phyloP scores from a whole-genome alignment of 2,888 invertebrate genomes.

The Trissolcus brochymenae region DNA sequence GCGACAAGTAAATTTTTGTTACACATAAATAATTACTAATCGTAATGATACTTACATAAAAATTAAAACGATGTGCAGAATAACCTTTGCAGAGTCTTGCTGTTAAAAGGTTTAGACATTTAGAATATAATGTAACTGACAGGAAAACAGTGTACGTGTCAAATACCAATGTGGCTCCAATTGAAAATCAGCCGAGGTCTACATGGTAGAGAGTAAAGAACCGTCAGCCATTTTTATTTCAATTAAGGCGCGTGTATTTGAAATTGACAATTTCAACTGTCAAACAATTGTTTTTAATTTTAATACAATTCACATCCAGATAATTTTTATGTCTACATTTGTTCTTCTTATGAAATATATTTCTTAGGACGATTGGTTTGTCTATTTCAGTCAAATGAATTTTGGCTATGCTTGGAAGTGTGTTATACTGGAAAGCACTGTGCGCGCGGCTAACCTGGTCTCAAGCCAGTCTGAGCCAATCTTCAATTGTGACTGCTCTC shows the following conservation, averaged over 20 bases:
- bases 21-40: not conserved
- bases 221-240: not conserved
- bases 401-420: too few species aligned
- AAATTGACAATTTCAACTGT: not conserved
- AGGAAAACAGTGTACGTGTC: conserved; percentile 69
- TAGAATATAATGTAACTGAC: conserved; percentile 54
- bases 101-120: conserved; percentile 60
- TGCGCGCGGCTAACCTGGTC: conserved; percentile 5
- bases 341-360: too few species aligned
- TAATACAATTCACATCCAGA: not conserved
- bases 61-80: conserved; percentile 6
- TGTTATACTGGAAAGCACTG: too few species aligned
- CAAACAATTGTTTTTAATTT: not conserved
- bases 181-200: not conserved
- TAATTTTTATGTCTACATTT: not conserved
- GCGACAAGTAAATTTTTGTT: not conserved
- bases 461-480: conserved; percentile 11
- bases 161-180: conserved; percentile 59
- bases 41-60: conserved; percentile 14
- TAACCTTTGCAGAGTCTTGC: conserved; percentile 10
- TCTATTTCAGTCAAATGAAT: too few species aligned
- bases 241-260: conserved; percentile 2
- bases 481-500: conserved; percentile 20
- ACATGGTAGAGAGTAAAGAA: not conserved
- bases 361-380: too few species aligned